phyloP scores from a whole-genome alignment of 2,888 invertebrate species.

The Harpagoxenus sublaevis region DNA sequence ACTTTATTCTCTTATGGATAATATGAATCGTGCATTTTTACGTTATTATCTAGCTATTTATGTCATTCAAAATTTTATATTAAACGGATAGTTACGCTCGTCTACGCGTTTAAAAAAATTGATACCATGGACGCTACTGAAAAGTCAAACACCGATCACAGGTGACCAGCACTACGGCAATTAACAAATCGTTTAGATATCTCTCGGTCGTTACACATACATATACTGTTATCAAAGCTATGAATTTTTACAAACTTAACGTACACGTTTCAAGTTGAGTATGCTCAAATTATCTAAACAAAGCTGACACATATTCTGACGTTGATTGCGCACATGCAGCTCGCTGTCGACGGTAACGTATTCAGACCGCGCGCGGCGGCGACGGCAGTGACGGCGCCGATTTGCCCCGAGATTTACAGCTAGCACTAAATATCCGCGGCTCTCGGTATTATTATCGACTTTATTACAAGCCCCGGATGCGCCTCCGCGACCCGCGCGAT shows the following conservation, averaged over 20 bases:
- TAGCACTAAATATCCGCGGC: slow-evolving; percentile 83
- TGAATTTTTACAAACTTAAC: not conserved
- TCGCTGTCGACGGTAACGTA: slow-evolving; percentile 80
- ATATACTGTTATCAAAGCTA: not conserved
- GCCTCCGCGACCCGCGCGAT: slow-evolving; percentile 69
- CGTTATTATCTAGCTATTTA: not conserved
- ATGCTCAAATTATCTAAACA: not conserved
- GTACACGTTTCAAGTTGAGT: not conserved
- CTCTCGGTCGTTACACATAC: not conserved
- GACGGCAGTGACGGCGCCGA: slow-evolving; percentile 81
- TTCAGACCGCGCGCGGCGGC: slow-evolving; percentile 68
- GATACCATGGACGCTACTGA: not conserved
- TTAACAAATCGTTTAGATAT: not conserved
- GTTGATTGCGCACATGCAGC: slow-evolving; percentile 54
- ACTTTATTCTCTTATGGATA: not conserved
- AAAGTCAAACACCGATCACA: not conserved
- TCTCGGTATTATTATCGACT: slow-evolving; percentile 83
- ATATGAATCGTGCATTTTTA: not conserved
- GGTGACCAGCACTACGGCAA: not conserved
- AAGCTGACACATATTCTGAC: slow-evolving; percentile 1
- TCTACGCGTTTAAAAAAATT: not conserved
- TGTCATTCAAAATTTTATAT: not conserved
- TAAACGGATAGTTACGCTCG: not conserved
- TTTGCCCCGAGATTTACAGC: slow-evolving; percentile 83
- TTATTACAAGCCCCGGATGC: slow-evolving; percentile 81